Evolutionary conservation across 2,113 vertebrate species (phyloP).

Genomic region (Australoheros scitulus): DNA sequence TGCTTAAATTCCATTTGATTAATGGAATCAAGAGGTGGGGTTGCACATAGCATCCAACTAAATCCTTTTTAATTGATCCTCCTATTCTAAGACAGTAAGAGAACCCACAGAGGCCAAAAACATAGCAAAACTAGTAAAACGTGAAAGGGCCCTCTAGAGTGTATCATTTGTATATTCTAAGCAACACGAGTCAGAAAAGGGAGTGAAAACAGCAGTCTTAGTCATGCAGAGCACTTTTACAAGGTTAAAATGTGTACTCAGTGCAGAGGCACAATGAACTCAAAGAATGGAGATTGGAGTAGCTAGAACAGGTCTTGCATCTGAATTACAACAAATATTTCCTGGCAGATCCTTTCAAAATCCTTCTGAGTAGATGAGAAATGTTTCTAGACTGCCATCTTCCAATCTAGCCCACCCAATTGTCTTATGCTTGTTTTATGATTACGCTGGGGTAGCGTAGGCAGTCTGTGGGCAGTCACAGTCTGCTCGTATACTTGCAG

Average conservation of each 20-base stretch:
- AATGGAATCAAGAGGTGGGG: neutral
- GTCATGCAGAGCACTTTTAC: neutral
- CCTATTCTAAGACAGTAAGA: neutral
- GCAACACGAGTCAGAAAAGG: neutral
- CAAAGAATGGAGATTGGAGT: neutral
- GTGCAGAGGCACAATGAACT: neutral
- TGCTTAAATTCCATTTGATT: neutral
- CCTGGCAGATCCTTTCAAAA: neutral
- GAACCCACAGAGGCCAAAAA: neutral
- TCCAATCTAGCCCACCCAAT: neutral
- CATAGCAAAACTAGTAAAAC: neutral
- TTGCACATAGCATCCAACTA: neutral
- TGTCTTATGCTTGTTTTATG: neutral
- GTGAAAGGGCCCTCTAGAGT: neutral
- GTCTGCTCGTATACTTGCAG: too few relatives aligned
- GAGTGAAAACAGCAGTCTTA: neutral
- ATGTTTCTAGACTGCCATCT: neutral
- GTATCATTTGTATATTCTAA: neutral
- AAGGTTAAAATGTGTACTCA: neutral
- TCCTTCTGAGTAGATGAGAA: neutral
- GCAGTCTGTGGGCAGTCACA: neutral
- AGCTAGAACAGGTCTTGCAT: neutral
- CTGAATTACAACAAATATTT: neutral
- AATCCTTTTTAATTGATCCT: neutral
- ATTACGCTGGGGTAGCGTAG: neutral